Base-by-base conservation (phyloP, 2,797 vertebrate species). In the Eutrigla gurnardus region DNA sequence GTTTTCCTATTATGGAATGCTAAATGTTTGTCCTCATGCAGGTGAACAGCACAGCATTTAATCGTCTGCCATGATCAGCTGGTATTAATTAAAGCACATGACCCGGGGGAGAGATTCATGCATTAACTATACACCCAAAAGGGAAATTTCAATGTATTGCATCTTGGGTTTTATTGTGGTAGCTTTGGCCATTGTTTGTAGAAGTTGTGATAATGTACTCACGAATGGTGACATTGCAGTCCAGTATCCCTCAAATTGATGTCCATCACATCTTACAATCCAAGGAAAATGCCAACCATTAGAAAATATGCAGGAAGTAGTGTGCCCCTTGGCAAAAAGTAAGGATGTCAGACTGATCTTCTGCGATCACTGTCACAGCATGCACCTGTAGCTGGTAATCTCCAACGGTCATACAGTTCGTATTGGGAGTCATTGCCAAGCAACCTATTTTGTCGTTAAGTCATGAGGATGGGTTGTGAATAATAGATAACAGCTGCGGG, bases 1-100 rank as follows among this genome's bases (percentile, higher is more conserved):
- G 74, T 49, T 78, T 80, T 11, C 65, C 63, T 53, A 67, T 86
- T 81, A 82, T 77, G 42, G 66, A 71, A 84, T 69, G 69, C 66
- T 84, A 78, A 86, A 81, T 79, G 67, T 84, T 87, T 79, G 66
- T 77, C 67, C 67, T 69, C 81, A 63, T 5, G 12, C 65, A 25
- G 59, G 78, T 63, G 37, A 70, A 59, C 85, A 67, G 39, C 60
- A n/a, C 83, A 35, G 60, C 33, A 65, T 79, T 83, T 86, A 87
- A 87, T 73, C 70, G 75, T 67, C 72, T 67, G 37, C 47, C 58
- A 36, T 76, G 80, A 87, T 81, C 60, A 67, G 66, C 46, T 47
- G 70, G 54, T 53, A 78, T 85, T 70, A 75, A 76, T 85, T 70
- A 77, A 72, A 66, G 54, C 5, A n/a, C 36, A 59, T 5, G 13